phyloP scores from a whole-genome alignment of 1,140 invertebrate genomes.

The Leptinotarsa defecta region DNA sequence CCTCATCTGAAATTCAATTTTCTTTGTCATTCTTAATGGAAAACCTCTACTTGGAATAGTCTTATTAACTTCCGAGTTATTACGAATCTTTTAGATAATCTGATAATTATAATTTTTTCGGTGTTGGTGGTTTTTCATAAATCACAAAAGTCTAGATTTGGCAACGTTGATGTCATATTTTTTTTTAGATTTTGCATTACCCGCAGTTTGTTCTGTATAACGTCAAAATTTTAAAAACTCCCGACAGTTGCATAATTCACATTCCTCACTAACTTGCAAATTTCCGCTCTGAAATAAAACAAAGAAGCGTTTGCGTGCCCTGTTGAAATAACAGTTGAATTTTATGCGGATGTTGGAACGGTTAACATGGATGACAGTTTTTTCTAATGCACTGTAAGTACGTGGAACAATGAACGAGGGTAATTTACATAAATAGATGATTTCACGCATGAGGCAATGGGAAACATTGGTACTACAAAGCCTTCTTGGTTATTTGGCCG shows the following conservation, averaged over 20 bases:
- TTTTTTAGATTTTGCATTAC: constrained; percentile 13
- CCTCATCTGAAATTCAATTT: no score
- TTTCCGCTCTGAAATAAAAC: constrained; percentile 34
- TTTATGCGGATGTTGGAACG: constrained; percentile 37
- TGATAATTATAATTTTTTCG: no score
- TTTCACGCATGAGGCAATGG: background rate
- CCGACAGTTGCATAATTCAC: background rate
- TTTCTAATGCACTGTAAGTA: constrained; percentile 9
- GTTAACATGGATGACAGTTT: constrained; percentile 19
- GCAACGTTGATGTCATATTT: background rate
- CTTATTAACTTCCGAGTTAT: no score
- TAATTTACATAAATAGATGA: background rate
- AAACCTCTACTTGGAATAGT: no score
- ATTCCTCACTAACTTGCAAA: constrained; percentile 21
- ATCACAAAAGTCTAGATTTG: no score
- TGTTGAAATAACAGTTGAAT: constrained; percentile 38
- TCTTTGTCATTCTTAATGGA: no score
- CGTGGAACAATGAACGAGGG: background rate
- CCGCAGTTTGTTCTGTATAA: constrained; percentile 11
- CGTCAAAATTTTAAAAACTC: constrained; percentile 13
- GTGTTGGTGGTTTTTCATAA: no score
- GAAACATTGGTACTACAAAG: background rate
- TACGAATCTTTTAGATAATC: no score
- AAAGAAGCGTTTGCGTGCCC: constrained; percentile 41
- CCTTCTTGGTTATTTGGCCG: background rate